Conservation (phyloP, 2,888 invertebrate species). For the Ormia ochracea region DNA sequence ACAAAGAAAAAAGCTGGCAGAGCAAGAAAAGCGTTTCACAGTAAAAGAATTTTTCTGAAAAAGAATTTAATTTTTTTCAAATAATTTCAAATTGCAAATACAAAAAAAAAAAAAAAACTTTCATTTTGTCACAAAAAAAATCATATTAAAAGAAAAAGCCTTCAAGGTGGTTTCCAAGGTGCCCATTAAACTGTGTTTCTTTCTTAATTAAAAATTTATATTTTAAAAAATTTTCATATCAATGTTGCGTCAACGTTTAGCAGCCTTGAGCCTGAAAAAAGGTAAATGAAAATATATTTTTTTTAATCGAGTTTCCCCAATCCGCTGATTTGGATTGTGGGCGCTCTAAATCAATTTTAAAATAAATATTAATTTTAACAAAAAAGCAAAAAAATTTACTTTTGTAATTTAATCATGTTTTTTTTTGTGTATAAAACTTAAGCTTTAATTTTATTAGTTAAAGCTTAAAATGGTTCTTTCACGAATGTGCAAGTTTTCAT, state of each 20-base stretch:
- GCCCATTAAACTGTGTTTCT: neutral
- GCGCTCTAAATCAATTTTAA: too few relatives aligned
- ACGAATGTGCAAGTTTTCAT: too few relatives aligned
- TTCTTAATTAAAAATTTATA: neutral
- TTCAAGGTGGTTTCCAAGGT: neutral
- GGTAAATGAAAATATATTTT: constrained; percentile 68
- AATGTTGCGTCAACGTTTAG: constrained; percentile 75
- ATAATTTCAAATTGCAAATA: neutral
- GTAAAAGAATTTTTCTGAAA: neutral
- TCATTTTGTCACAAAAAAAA: neutral
- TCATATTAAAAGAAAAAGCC: neutral
- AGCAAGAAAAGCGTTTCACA: neutral
- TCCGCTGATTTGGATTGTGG: too few relatives aligned
- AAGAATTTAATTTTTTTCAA: neutral
- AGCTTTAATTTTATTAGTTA: too few relatives aligned
- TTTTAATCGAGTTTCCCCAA: too few relatives aligned
- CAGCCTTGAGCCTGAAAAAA: constrained; percentile 74
- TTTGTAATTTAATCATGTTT: too few relatives aligned
- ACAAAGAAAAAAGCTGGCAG: neutral
- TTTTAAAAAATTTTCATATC: neutral
- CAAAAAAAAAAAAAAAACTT: neutral
- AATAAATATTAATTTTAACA: too few relatives aligned
- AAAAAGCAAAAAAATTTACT: too few relatives aligned
- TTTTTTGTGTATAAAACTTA: too few relatives aligned
- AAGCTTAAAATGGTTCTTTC: too few relatives aligned